Evolutionary conservation across 2,888 invertebrate species (phyloP).

Genomic region (Octodonta nipae): DNA sequence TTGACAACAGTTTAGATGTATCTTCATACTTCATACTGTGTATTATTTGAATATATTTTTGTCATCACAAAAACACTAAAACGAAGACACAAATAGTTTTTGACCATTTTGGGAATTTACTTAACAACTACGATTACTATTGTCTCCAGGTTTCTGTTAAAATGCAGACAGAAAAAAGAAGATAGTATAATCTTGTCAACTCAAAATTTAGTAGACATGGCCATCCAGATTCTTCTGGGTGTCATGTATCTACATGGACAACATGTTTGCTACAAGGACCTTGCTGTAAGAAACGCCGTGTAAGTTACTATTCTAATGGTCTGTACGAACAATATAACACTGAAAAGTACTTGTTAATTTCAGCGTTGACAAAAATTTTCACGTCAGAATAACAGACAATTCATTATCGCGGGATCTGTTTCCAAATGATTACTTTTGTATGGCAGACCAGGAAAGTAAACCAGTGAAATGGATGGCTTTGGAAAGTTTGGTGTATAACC

Average conservation of each 20-base stretch:
- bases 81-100: too few relatives aligned
- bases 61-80: too few relatives aligned
- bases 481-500: conserved; percentile 69
- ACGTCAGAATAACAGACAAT: conserved; percentile 84
- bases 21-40: too few relatives aligned
- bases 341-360: conserved; percentile 2
- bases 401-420: conserved; percentile 87
- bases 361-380: conserved; percentile 72
- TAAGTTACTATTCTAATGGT: conserved; percentile 38
- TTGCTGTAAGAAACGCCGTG: conserved; percentile 86
- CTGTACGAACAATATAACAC: not conserved
- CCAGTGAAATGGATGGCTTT: conserved; percentile 94
- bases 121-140: too few relatives aligned
- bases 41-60: too few relatives aligned
- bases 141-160: conserved; percentile 33
- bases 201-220: conserved; percentile 50
- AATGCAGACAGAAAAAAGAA: conserved; percentile 32
- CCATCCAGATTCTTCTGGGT: conserved; percentile 69
- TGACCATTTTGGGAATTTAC: too few relatives aligned
- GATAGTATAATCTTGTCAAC: conserved; percentile 39
- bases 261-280: conserved; percentile 76
- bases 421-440: conserved; percentile 89
- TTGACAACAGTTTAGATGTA: too few relatives aligned
- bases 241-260: conserved; percentile 79
- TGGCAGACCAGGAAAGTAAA: conserved; percentile 92